phyloP scores from a whole-genome alignment of 2,113 vertebrate species.

The Chamaea fasciata region DNA sequence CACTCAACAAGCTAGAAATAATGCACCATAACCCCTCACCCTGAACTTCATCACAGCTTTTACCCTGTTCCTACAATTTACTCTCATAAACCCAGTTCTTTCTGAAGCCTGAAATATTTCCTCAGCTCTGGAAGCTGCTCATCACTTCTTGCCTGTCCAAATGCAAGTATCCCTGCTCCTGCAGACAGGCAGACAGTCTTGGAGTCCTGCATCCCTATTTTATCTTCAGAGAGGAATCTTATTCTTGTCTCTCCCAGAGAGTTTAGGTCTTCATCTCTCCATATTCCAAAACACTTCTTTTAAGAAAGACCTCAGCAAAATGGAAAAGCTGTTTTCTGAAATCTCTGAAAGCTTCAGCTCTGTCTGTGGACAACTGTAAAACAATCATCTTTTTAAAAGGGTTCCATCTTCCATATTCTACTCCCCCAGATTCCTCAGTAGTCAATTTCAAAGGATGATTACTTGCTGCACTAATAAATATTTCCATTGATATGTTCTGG shows the following conservation, averaged over 20 bases:
- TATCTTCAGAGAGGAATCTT: neutral
- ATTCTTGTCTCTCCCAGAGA: neutral
- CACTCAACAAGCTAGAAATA: neutral
- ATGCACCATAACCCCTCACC: accelerated
- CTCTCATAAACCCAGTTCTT: neutral
- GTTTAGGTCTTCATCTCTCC: neutral
- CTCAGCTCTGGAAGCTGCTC: neutral
- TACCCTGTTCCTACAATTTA: neutral
- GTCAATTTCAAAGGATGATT: neutral
- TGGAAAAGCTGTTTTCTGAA: neutral
- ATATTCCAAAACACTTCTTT: neutral
- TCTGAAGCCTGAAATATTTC: neutral
- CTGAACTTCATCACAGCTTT: neutral
- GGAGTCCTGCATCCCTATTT: neutral
- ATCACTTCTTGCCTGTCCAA: neutral
- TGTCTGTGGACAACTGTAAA: neutral
- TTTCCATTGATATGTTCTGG: neutral
- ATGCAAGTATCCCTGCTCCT: neutral
- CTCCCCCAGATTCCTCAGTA: neutral
- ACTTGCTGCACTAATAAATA: neutral
- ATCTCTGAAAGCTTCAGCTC: neutral
- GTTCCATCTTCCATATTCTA: neutral
- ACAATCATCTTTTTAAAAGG: neutral
- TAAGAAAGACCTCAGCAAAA: neutral
- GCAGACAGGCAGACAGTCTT: neutral